Evolutionary conservation across 2,113 vertebrate genomes (phyloP), one percentile per base, ranked within the genome.

Genomic region (Oryzias javanicus): DNA sequence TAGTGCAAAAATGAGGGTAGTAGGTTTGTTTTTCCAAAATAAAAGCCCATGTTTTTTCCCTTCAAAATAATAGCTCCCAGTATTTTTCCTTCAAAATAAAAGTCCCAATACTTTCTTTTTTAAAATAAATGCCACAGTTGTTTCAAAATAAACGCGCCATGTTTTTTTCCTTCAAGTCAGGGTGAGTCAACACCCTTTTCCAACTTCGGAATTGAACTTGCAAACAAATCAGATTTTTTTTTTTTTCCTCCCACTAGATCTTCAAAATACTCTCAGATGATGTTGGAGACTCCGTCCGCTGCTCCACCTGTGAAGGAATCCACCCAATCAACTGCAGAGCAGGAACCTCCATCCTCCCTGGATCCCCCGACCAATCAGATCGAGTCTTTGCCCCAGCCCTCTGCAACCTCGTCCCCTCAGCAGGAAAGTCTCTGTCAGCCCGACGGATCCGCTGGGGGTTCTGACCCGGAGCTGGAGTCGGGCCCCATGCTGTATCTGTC

Each of bases 211-310:
- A 3, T 35, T 35, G 35, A 35, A 35, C 35, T 10, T 10, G 35
- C 35, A 3, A 35, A 35, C 35, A 35, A 12, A 35, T 10, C 35
- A 35, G 10, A 35, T 35, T 2, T 35, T 35, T 35, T 8, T 8
- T 12, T 3, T 27, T 4, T 58, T 62, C 18, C 42, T 29, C 2
- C 27, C 46, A 63, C 41, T 78, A 99, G 97, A 72, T 99, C 95
- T 16, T 63, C 90, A 60, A 94, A 92, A 54, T 97, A 98, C 76
- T 93, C 94, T 18, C 68, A 84, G 0, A 35, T 78, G 52, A 85
- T 90, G 58, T 55, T 80, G 59, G 90, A 92, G 58, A 85, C 83
- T 1, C 62, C 81, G 14, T 4, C 51, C 18, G 49, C 70, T n/a
- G 29, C 72, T 29, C 48, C 67, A 18, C 55, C 76, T 27, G 56